Conservation (phyloP, 1,140 invertebrate species). For the Caerostris darwini region DNA sequence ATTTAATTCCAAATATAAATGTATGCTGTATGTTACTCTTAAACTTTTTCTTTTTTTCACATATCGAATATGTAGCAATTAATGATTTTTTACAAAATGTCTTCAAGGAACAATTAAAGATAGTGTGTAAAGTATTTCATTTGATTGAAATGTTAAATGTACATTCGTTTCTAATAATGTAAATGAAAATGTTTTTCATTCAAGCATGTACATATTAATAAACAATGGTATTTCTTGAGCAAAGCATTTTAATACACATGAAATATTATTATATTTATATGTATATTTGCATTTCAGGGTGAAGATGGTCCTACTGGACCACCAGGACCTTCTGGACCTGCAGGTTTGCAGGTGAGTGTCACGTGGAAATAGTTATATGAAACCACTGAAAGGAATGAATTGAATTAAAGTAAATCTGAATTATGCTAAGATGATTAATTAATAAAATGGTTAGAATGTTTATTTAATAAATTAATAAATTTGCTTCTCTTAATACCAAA, state of each 20-base stretch:
- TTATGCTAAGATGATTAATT: background rate
- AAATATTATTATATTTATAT: background rate
- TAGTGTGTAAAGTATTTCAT: too few relatives aligned
- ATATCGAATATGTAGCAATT: too few relatives aligned
- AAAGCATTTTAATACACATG: background rate
- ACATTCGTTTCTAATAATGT: too few relatives aligned
- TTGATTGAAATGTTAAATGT: too few relatives aligned
- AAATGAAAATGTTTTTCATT: too few relatives aligned
- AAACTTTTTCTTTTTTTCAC: too few relatives aligned
- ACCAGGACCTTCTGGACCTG: conserved; percentile 78
- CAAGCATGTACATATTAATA: background rate
- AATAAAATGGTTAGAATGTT: background rate
- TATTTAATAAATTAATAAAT: too few relatives aligned
- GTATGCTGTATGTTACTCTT: too few relatives aligned
- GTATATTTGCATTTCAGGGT: conserved; percentile 58
- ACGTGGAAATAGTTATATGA: background rate
- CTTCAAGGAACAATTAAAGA: too few relatives aligned
- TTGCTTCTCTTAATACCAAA: too few relatives aligned
- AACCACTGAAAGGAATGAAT: background rate
- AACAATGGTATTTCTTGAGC: background rate
- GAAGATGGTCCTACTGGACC: conserved; percentile 79
- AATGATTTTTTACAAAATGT: too few relatives aligned
- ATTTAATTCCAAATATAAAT: too few relatives aligned
- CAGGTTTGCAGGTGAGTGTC: conserved; percentile 78
- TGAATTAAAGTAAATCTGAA: background rate